phyloP scores from a whole-genome alignment of 92 coral and sea anemone species.

The Umimayanthus chanpuru region DNA sequence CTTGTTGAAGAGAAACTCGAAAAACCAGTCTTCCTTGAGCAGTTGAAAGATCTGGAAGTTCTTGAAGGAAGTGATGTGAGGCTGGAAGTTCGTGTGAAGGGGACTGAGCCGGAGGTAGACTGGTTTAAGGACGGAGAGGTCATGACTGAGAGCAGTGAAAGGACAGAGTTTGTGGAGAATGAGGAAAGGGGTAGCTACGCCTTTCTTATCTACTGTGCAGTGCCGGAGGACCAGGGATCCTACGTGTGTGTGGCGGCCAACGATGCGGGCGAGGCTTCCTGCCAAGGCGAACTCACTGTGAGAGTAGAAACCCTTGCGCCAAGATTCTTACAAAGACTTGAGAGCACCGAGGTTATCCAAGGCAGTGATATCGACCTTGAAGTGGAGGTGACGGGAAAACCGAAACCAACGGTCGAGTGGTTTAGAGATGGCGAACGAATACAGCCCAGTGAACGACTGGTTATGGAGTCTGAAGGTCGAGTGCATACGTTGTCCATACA shows the following conservation, averaged over 20 bases:
- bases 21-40: slow-evolving; percentile 63
- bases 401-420: slow-evolving; percentile 89
- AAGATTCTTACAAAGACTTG: slow-evolving; percentile 82
- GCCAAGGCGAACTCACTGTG: slow-evolving; percentile 62
- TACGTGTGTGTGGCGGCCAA: slow-evolving; percentile 83
- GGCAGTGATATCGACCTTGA: slow-evolving; percentile 79
- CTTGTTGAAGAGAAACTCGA: slow-evolving; percentile 66
- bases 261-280: slow-evolving; percentile 68
- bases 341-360: slow-evolving; percentile 75
- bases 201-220: slow-evolving; percentile 62
- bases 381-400: slow-evolving; percentile 88
- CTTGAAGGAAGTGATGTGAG: slow-evolving; percentile 63
- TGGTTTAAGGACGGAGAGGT: slow-evolving; percentile 85
- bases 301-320: slow-evolving; percentile 65
- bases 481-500: slow-evolving; percentile 78
- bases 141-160: slow-evolving; percentile 65
- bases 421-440: slow-evolving; percentile 78
- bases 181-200: slow-evolving; percentile 69
- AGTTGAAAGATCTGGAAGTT: slow-evolving; percentile 64
- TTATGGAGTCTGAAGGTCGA: slow-evolving; percentile 69
- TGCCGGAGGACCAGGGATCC: slow-evolving; percentile 74
- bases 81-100: slow-evolving; percentile 83
- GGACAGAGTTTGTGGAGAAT: slow-evolving; percentile 67
- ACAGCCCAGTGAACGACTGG: slow-evolving; percentile 57
- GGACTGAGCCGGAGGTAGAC: slow-evolving; percentile 76